Percentiles rank a stretch among this genome's conserved stretches.
Conservation (phyloP, 2,113 vertebrate species). For the Saimiri boliviensis region DNA sequence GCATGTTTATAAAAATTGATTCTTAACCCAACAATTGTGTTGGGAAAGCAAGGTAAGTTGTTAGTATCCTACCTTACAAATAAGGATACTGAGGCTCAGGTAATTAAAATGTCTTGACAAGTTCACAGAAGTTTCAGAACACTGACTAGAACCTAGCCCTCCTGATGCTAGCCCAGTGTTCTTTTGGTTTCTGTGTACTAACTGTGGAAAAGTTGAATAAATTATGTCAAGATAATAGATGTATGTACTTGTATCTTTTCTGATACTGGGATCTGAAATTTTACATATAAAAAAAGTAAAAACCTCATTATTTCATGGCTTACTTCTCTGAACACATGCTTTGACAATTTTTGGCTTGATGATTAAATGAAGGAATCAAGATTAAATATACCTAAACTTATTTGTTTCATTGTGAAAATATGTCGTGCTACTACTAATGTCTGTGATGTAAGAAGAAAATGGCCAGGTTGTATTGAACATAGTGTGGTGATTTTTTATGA, state of each 20-base stretch:
- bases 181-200: neutral
- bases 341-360: conserved; percentile 28
- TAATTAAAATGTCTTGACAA: neutral
- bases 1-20: neutral
- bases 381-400: neutral
- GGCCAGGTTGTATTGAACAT: conserved; percentile 54
- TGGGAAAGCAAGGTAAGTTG: neutral
- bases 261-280: neutral
- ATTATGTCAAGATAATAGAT: neutral
- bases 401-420: conserved; percentile 54
- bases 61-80: neutral
- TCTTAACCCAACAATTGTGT: neutral
- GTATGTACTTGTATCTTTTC: neutral
- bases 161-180: neutral
- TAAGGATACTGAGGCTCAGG: neutral
- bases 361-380: conserved; percentile 12
- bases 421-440: neutral
- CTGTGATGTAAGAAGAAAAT: conserved; percentile 60
- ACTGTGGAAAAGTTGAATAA: neutral
- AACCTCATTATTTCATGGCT: neutral
- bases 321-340: conserved; percentile 5
- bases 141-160: neutral
- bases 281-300: neutral
- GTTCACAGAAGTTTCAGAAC: neutral
- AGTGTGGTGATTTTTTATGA: conserved; percentile 55